Conservation (phyloP, 2,113 vertebrate genomes). For the Glaucidium brasilianum region DNA sequence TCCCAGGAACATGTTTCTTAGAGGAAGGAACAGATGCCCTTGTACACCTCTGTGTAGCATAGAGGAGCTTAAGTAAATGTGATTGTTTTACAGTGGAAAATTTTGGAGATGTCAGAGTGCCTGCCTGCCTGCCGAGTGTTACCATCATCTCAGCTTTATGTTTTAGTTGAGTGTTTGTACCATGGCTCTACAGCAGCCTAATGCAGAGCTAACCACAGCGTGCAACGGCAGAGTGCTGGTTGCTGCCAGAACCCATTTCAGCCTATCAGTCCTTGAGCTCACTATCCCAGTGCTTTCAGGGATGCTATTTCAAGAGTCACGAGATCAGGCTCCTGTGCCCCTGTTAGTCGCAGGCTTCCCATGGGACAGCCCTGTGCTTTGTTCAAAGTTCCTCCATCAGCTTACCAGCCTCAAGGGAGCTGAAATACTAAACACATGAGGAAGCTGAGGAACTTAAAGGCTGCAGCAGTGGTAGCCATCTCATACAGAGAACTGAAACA, state of each 20-base stretch:
- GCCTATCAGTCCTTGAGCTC: not conserved
- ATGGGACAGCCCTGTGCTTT: not conserved
- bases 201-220: not conserved
- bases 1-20: not conserved
- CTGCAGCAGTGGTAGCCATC: not conserved
- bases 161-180: not conserved
- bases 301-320: not conserved
- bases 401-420: not conserved
- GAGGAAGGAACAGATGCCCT: not conserved
- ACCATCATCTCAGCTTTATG: rapidly evolving
- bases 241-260: not conserved
- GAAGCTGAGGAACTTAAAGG: not conserved
- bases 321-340: not conserved
- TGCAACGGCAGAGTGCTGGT: not conserved
- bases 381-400: not conserved
- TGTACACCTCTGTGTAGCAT: rapidly evolving
- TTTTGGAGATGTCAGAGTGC: not conserved
- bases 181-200: not conserved
- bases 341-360: not conserved
- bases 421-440: not conserved
- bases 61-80: not conserved
- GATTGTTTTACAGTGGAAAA: not conserved
- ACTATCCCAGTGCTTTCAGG: not conserved
- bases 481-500: not conserved
- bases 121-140: not conserved